These are phyloP conservation scores for Pipa parva DNA, from an alignment of 2,113 vertebrate genomes.

Conservation along the genomic window DNA sequence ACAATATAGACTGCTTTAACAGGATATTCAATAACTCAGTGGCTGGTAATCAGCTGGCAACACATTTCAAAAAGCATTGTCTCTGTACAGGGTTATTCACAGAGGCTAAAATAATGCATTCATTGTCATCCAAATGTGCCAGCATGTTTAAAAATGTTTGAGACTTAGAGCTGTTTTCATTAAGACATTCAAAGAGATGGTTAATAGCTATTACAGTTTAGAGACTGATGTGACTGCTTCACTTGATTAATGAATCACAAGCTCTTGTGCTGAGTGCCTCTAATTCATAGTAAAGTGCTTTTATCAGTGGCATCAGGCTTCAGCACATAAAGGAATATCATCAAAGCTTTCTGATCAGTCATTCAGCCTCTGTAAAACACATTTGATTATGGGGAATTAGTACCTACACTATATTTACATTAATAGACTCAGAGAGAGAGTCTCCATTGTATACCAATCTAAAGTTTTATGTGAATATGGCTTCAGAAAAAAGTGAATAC, in stretches of 20 bases:
- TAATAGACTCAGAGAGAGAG: not conserved
- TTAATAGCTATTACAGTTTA: slow-evolving; percentile 32
- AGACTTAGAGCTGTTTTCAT: slow-evolving; percentile 8
- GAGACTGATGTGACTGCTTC: slow-evolving; percentile 13
- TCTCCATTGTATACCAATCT: not conserved
- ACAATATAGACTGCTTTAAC: too few species aligned
- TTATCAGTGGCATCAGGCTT: slow-evolving; percentile 10
- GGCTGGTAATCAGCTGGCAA: too few species aligned
- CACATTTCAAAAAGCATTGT: not conserved
- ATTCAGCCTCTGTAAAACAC: not conserved
- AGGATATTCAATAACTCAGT: too few species aligned
- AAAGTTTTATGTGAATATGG: too few species aligned
- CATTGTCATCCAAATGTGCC: not conserved
- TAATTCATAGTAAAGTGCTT: slow-evolving; percentile 32
- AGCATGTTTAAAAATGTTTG: not conserved
- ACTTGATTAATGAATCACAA: slow-evolving; percentile 33
- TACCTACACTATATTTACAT: not conserved
- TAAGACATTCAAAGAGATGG: slow-evolving; percentile 9
- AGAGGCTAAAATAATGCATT: slow-evolving; percentile 8
- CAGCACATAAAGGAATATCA: not conserved
- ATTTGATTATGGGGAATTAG: not conserved
- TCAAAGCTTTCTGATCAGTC: slow-evolving; percentile 28
- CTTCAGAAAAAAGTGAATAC: too few species aligned
- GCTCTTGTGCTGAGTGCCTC: slow-evolving; percentile 32
- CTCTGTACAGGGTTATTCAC: not conserved